These are phyloP conservation scores for Leucoraja erinaceus DNA, from an alignment of 2,113 vertebrate species.

Conservation along the genomic window DNA sequence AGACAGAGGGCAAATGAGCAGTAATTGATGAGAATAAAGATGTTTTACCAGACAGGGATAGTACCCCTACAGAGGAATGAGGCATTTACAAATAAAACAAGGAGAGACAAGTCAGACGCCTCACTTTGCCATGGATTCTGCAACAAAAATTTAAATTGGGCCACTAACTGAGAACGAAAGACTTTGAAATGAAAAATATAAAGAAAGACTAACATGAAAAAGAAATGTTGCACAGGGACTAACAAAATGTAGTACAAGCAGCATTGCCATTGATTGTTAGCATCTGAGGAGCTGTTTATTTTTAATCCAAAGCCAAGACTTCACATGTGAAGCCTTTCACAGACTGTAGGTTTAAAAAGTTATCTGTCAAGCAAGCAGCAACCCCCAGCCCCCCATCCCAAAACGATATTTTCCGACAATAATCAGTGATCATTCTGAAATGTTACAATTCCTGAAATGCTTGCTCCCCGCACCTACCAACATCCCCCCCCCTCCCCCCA, in stretches of 20 bases:
- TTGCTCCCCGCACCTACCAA: background rate
- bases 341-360: background rate
- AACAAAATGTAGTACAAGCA: slow-evolving; percentile 33
- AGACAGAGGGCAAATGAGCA: slow-evolving; percentile 39
- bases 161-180: slow-evolving; percentile 32
- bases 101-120: slow-evolving; percentile 33
- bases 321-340: slow-evolving; percentile 25
- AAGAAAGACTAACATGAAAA: slow-evolving; percentile 13
- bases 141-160: slow-evolving; percentile 37
- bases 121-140: slow-evolving; percentile 33
- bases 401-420: background rate
- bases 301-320: slow-evolving; percentile 33
- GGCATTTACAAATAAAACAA: slow-evolving; percentile 38
- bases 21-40: slow-evolving; percentile 39
- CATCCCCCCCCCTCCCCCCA: no score
- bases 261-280: slow-evolving; percentile 31
- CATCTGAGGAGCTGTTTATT: slow-evolving; percentile 21
- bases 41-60: slow-evolving; percentile 38
- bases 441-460: slow-evolving; percentile 23
- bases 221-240: slow-evolving; percentile 1
- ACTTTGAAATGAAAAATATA: slow-evolving; percentile 38
- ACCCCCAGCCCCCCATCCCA: background rate
- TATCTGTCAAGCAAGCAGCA: background rate
- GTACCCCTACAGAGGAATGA: slow-evolving; percentile 38
- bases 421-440: slow-evolving; percentile 3